Evolutionary conservation across 1,140 invertebrate genomes (phyloP), one percentile per base, ranked within the genome.

Genomic region (Temnothorax longispinosus): DNA sequence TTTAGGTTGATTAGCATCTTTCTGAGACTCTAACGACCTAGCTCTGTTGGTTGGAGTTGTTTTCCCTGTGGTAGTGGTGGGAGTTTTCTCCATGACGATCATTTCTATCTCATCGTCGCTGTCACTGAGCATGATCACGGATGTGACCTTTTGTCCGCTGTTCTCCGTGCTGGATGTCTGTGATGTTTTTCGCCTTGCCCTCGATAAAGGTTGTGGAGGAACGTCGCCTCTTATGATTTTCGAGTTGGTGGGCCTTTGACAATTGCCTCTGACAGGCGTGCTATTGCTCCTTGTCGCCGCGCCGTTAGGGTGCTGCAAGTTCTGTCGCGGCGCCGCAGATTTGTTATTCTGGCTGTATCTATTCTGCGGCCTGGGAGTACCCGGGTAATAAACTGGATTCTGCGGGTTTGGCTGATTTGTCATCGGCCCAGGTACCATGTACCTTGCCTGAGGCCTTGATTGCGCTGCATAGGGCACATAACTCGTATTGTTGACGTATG

Each of bases 51-150:
- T 35, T n/a, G 35, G 0, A 11, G 67, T 76, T 13, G 35, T 7
- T 74, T 71, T 89, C 6, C 69, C 67, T 6, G 44, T 15, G 11
- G 72, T 44, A 21, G 41, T n/a, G 3, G 75, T 32, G 4, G 74
- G 5, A 1, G 65, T 54, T 21, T 94, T 94, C 15, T 94, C 92
- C 3, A 93, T 90, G 6, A 94, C 90, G 1, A 95, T 95, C 94
- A 95, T 95, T 41, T 95, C 94, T n/a, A 95, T 95, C 18, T 95
- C 94, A 10, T 95, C 94, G 27, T 95, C 94, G 41, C 94, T 94
- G 38, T 95, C 95, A 62, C 95, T 95, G 0, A 95, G 87, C 1
- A 95, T 92, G 10, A 95, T 95, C 5, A 95, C 54, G 6, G 94
- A 94, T 0, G 94, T 95, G 0, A 93, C 92, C 7, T 94, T 95